Evolutionary conservation across 2,113 vertebrate species (phyloP), one percentile per base, ranked within the genome.

Genomic region (Forbesichthys agassizii): DNA sequence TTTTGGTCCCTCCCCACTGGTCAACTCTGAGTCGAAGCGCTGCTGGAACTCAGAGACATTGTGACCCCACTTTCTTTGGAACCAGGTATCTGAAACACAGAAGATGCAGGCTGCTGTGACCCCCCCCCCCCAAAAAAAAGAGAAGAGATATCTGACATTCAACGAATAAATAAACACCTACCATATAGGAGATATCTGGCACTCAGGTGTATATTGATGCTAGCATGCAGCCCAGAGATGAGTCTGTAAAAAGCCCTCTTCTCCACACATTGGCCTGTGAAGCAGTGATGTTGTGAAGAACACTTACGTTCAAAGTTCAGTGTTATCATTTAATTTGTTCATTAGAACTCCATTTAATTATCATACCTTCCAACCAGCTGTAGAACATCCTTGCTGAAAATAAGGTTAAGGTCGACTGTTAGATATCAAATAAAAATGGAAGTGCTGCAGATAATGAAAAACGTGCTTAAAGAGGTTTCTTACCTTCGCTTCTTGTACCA

Each of bases 221-320:
- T 98, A 55, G 95, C 84, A 0, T 98, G 97, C 9, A 98, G 92
- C 3, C 96, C 96, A 2, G 96, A 98, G 68, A 98, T 88, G 8
- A 98, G 94, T 16, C 91, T 92, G 82, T 95, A 98, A 87, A 98
- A 98, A 57, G 95, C 95, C 79, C 96, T 90, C 80, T 98, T 98
- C 87, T 98, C 96, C 74, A 98, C 91, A 70, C 96, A 98, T 61
- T 97, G 89, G 14, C 94, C 96, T 98, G 81, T 47, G 69, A 0
- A 83, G 14, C 12, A 11, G 58, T 42, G 36, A 42, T 42, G 36
- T 42, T 42, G 36, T 42, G 1, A 69, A 7, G 33, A 14, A 59
- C 3, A 47, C 10, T 11, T 49, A 8, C 46, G 13, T 42, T 42
- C 4, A 42, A 5, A 8, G 36, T 42, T 42, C 7, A 42, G 36